Base-by-base conservation (phyloP, 2,888 invertebrate species). In the Trachelus troglodyta region DNA sequence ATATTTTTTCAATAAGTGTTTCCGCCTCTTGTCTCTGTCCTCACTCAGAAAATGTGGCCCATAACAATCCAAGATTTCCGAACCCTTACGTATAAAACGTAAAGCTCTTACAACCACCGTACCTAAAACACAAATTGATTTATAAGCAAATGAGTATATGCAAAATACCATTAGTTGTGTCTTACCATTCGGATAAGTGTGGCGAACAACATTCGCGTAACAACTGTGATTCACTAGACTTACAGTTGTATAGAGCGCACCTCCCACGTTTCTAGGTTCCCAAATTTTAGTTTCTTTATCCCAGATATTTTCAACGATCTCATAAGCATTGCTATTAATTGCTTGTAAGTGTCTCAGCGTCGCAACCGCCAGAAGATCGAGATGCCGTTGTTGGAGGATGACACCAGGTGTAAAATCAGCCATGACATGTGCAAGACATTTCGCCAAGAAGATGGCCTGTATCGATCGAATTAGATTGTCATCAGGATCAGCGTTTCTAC, bases 191-290 rank as follows among this genome's bases (percentile, higher is more conserved):
- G 89, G 87, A 87, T 90, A 91, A 75, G 89, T 85, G 82, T 92
- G 92, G 12, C 93, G 90, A 30, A 91, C 89, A 4, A 92, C 86
- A 80, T 93, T 93, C 2, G 92, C 92, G 83, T 89, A 90, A 82
- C 93, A 93, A 77, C 91, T 89, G 82, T 93, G 93, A 89, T 93
- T 93, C n/a, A 90, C 87, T 37, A 92, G 89, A 83, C 92, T 92
- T 79, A 93, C 91, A 1, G 92, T 90, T 0, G 92, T 89, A 79
- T 92, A 93, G 79, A 92, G 90, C 2, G 92, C 93, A 12, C 93
- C 93, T 1, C 93, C 93, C 12, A 93, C 81, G 34, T 87, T 87
- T 11, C 88, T 85, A 11, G 90, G 88, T 75, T 91, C 89, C 85
- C 87, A 89, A 31, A 88, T 82, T 77, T 84, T 87, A 4, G 85